Base-by-base conservation (phyloP, 2,797 vertebrate species). In the Xenentodon cancila region DNA sequence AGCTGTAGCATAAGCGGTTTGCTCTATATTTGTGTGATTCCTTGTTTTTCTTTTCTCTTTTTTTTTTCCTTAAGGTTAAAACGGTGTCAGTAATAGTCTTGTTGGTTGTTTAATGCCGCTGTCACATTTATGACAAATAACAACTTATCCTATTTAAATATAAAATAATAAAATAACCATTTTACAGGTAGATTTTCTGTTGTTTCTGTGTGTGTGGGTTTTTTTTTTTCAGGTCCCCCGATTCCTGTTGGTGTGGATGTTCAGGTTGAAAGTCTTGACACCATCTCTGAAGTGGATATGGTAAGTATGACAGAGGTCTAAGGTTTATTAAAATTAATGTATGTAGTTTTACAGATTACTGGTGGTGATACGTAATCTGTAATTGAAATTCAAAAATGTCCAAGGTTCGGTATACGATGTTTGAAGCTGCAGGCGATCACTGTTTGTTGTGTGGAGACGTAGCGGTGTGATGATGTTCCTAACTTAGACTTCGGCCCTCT, bases 231-330 rank as follows among this genome's bases (percentile, higher is more conserved):
- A 99, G 97, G 97, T 44, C 96, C 97, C 20, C 96, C 97, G 12
- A 97, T 99, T 87, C 97, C 97, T 62, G 97, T 99, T 32, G 97
- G 97, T 0, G 96, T 98, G 2, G 97, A 98, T 63, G 97, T 98
- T 76, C 97, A 99, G 88, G 97, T 98, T 64, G 97, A 99, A 88
- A 99, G 97, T 80, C 89, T 99, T 73, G 97, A 98, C 81, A 98
- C 97, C 65, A 99, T 99, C 90, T 99, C 97, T 22, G 97, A 99
- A 54, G 97, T 98, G 12, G 97, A 98, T 73, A 99, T 99, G 97
- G 97, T 97, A 77, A 93, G 94, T 68, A 50, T 53, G 18, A 61
- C 47, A 43, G 4, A 20, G 25, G 15, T 32, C 20, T 53, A 16
- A 42, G 32, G 15, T 49, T 25, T 16, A 27, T 20, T 19, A 19